Conservation (phyloP, 2,888 invertebrate genomes). For the Lottia gigantea region DNA sequence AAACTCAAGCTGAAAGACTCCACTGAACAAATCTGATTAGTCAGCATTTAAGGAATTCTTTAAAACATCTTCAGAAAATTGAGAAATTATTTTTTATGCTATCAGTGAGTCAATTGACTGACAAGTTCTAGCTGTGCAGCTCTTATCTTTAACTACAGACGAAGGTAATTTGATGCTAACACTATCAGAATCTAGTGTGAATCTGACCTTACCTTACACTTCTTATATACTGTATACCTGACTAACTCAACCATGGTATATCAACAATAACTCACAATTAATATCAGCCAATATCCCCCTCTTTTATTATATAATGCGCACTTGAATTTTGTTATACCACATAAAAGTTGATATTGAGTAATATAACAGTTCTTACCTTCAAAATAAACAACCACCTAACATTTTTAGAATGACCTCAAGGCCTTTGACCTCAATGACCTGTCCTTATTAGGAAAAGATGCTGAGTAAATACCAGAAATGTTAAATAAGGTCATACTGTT, state of each 20-base stretch:
- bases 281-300: not conserved
- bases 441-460: slow-evolving; percentile 6
- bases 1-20: too few relatives aligned
- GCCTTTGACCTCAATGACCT: not conserved
- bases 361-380: not conserved
- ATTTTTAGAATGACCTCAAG: not conserved
- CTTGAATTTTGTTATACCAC: not conserved
- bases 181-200: not conserved
- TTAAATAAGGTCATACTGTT: slow-evolving; percentile 3
- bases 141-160: not conserved
- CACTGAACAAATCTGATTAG: too few relatives aligned
- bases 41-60: too few relatives aligned
- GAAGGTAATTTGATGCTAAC: not conserved
- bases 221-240: not conserved
- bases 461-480: not conserved
- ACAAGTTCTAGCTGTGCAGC: too few relatives aligned
- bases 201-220: slow-evolving; percentile 3
- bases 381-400: slow-evolving; percentile 4
- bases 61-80: too few relatives aligned
- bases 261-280: not conserved
- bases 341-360: not conserved
- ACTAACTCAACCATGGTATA: not conserved
- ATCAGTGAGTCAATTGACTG: too few relatives aligned
- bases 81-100: too few relatives aligned
- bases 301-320: not conserved